Conservation (phyloP, 2,113 vertebrate species). For the Lates calcarifer region DNA sequence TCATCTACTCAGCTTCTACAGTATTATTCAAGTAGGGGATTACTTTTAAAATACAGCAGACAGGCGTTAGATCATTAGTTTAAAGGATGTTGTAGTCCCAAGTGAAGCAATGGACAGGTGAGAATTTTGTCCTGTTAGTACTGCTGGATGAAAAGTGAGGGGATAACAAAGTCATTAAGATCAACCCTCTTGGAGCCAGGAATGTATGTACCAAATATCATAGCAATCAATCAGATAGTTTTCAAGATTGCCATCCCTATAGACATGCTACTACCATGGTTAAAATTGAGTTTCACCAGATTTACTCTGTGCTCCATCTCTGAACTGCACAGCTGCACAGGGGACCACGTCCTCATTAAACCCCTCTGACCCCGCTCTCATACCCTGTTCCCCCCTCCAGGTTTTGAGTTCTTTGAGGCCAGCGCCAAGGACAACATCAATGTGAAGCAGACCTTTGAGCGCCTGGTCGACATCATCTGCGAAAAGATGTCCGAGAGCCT, state of each 20-base stretch:
- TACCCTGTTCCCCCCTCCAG: conserved; percentile 73
- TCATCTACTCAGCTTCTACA: no score
- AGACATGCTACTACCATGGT: background rate
- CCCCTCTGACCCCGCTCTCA: background rate
- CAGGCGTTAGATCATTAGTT: no score
- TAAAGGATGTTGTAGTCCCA: no score
- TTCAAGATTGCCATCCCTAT: background rate
- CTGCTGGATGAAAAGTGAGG: no score
- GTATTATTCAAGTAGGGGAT: no score
- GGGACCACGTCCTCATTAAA: background rate
- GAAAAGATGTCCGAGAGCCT: conserved; percentile 98
- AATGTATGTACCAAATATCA: no score
- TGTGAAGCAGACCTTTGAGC: conserved; percentile 96
- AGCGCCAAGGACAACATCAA: conserved; percentile 99
- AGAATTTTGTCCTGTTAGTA: no score
- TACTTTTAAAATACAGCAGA: no score
- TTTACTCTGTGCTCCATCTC: background rate
- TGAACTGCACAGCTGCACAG: background rate
- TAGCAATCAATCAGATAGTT: no score
- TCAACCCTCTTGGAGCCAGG: no score
- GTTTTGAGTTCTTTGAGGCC: conserved; percentile 97
- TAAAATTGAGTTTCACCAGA: background rate
- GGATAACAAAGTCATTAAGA: no score
- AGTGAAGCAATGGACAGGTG: no score
- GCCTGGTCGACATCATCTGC: conserved; percentile 97